Evolutionary conservation across 1,140 invertebrate genomes (phyloP).

Genomic region (Cepaea nemoralis): DNA sequence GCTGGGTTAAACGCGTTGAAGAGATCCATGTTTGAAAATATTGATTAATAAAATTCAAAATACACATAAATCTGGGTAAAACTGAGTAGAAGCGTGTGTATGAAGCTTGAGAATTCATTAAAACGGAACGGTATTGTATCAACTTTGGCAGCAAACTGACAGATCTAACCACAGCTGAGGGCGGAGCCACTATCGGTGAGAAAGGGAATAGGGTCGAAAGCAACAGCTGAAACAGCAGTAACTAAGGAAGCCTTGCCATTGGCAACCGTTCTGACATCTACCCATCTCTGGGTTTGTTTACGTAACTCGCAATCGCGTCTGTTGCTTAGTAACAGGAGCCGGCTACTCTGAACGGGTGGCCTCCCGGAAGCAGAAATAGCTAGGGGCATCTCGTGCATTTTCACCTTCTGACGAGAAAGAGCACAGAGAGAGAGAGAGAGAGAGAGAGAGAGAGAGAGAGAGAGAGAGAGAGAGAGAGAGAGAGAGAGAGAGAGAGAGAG

Average conservation of each 20-base stretch:
- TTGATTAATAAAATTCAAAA: no score
- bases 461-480: no score
- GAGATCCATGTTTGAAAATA: no score
- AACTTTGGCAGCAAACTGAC: neutral
- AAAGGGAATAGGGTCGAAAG: neutral
- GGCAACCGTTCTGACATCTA: constrained; percentile 36
- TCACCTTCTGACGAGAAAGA: neutral
- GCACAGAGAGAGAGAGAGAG: no score
- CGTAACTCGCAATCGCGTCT: constrained; percentile 38
- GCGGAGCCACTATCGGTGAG: neutral
- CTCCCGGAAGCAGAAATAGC: constrained; percentile 19
- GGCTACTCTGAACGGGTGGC: constrained; percentile 30
- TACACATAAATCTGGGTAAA: no score
- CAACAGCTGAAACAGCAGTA: constrained; percentile 33
- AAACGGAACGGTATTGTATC: neutral
- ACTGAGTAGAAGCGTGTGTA: no score
- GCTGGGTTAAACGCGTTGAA: no score
- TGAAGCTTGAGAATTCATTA: no score
- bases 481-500: no score
- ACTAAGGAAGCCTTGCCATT: constrained; percentile 34
- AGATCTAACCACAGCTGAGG: neutral
- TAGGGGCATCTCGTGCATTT: constrained; percentile 19
- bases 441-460: no score
- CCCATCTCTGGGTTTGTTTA: constrained; percentile 30
- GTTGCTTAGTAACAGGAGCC: constrained; percentile 38